phyloP scores from a whole-genome alignment of 2,888 invertebrate genomes.

The Conomelus anceps region DNA sequence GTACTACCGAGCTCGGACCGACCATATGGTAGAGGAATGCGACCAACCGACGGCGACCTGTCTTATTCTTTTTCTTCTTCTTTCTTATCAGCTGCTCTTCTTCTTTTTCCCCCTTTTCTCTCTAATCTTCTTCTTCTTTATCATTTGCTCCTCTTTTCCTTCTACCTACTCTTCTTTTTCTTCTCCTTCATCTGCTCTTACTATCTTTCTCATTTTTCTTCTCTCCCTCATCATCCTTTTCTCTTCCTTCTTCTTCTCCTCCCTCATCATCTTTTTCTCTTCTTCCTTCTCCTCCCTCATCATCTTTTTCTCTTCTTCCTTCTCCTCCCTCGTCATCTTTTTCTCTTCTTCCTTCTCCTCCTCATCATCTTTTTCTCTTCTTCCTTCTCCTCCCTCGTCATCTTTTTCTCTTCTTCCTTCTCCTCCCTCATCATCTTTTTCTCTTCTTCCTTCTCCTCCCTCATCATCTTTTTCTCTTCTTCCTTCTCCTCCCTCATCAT shows the following conservation, averaged over 20 bases:
- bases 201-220: background rate
- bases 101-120: background rate
- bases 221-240: background rate
- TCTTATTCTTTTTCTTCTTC: too few species aligned
- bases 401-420: background rate
- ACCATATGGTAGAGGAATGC: background rate
- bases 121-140: background rate
- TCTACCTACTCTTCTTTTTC: background rate
- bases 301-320: too few species aligned
- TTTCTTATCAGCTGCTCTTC: too few species aligned
- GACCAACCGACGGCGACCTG: too few species aligned
- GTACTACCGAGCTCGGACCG: background rate
- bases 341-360: background rate
- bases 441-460: background rate
- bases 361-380: background rate
- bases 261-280: background rate
- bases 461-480: background rate
- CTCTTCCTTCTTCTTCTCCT: background rate
- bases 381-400: background rate
- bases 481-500: background rate
- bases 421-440: background rate
- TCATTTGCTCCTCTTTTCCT: background rate
- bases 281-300: background rate
- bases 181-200: background rate
- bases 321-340: too few species aligned